A percentile compares a stretch with the other conserved stretches of the same genome.
Evolutionary conservation across 2,797 vertebrate genomes (phyloP).

Genomic region (Buphagus erythrorhynchus): DNA sequence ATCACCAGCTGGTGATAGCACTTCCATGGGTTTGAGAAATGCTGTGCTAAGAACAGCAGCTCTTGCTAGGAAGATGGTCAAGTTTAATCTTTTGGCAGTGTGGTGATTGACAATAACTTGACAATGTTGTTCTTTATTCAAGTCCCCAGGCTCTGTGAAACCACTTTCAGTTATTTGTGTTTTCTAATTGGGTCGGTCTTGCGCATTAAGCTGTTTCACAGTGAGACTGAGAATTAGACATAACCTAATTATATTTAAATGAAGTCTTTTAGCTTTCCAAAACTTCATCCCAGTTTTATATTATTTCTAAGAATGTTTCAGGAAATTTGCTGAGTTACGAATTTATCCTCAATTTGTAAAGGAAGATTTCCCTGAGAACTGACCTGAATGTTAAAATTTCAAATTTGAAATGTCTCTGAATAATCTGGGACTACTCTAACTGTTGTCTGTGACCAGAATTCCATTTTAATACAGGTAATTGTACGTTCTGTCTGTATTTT

Average conservation of each 20-base stretch:
- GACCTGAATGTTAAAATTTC: not conserved
- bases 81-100: not conserved
- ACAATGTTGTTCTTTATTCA: accelerated
- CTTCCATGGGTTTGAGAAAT: not conserved
- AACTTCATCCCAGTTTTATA: not conserved
- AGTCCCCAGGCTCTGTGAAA: not conserved
- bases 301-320: not conserved
- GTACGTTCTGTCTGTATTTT: not conserved
- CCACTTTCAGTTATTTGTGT: not conserved
- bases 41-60: not conserved
- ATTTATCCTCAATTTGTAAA: not conserved
- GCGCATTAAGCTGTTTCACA: not conserved
- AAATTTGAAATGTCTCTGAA: not conserved
- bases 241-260: not conserved
- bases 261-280: not conserved
- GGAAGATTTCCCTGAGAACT: not conserved
- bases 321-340: not conserved
- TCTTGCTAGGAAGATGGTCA: not conserved
- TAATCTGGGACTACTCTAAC: not conserved
- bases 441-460: not conserved
- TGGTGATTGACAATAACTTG: not conserved
- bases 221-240: not conserved
- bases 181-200: not conserved
- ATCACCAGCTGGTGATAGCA: not conserved
- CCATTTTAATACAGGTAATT: not conserved